Base-by-base conservation (phyloP, 2,888 invertebrate species). In the Coenonympha arcania region DNA sequence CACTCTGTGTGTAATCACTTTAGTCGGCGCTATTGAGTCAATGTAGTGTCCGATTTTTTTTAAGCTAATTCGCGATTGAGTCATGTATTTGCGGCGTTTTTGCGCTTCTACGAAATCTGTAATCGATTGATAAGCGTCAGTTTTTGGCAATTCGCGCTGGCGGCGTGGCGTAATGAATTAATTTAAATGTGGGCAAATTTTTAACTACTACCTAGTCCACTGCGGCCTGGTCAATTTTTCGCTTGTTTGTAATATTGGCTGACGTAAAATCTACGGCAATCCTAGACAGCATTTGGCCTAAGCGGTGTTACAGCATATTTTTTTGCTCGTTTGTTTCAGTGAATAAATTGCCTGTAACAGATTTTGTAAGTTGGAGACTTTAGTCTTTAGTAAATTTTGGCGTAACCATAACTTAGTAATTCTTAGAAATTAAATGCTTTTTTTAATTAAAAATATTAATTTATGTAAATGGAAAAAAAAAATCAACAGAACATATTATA, bases 1-100 rank as follows among this genome's bases (percentile, higher is more conserved):
- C 64, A 52, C 71, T 62, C 31, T 13, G 68, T 71, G 73, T 79
- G 78, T 84, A 83, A 84, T 82, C 78, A 76, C 66, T 75, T 66
- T 62, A 68, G 63, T 61, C 61, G 65, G 70, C 66, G 66, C 64
- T 79, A 76, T 82, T 83, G 81, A 82, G 67, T 83, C 82, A 82
- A 75, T 76, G 73, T 74, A 71, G 72, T 72, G 75, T 75, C 76
- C 71, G 71, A 75, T 79, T 80, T 85, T 78, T 57, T 84, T 82
- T 74, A 76, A n/a, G 72, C 73, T 77, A 77, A 80, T 79, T 81
- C 66, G 59, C 65, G 61, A 76, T 84, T 86, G 86, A 84, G 76
- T 85, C 86, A 86, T 81, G 67, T 77, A 74, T 81, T 81, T 73
- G 71, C 66, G 57, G 65, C 60, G 61, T 69, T 70, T 73, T 68